phyloP scores from a whole-genome alignment of 1,140 invertebrate species.

The Drosophila pseudoobscura region DNA sequence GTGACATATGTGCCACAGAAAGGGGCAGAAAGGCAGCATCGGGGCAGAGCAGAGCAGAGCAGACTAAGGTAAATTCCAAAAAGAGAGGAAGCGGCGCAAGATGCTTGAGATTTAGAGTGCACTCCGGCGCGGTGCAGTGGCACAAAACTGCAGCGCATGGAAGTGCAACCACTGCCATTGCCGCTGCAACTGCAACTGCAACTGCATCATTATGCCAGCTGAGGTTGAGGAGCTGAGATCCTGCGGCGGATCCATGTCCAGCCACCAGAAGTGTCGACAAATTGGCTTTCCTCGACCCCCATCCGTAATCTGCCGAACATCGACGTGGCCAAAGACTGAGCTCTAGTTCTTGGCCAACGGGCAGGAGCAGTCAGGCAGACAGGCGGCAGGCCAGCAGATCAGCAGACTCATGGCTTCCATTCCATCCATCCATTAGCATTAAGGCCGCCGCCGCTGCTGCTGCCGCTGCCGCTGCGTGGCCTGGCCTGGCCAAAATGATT shows the following conservation, averaged over 20 bases:
- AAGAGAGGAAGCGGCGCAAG: conserved; percentile 13
- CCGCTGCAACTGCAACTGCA: conserved; percentile 32
- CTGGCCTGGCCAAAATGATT: conserved; percentile 1
- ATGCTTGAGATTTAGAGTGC: conserved; percentile 72
- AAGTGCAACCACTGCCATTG: conserved; percentile 7
- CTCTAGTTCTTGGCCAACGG: conserved; percentile 53
- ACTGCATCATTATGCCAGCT: conserved; percentile 51
- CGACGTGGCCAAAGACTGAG: conserved; percentile 55
- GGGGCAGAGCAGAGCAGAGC: conserved; percentile 9
- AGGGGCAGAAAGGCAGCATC: background rate
- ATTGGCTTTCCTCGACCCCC: conserved; percentile 45
- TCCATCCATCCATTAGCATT: no score
- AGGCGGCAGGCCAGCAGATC: no score
- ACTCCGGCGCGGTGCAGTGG: conserved; percentile 33
- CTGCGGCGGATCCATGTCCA: conserved; percentile 42
- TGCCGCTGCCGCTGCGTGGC: no score
- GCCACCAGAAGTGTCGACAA: conserved; percentile 69
- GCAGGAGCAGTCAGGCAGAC: conserved; percentile 8
- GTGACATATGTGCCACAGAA: conserved; percentile 46
- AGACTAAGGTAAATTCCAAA: conserved; percentile 3
- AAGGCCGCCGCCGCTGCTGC: no score
- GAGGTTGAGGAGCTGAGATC: conserved; percentile 12
- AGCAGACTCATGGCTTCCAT: no score
- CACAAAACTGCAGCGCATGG: conserved; percentile 28
- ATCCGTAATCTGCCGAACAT: conserved; percentile 32